Evolutionary conservation across 2,113 vertebrate species (phyloP), one percentile per base, ranked within the genome.

Genomic region (Triplophysa dalaica): DNA sequence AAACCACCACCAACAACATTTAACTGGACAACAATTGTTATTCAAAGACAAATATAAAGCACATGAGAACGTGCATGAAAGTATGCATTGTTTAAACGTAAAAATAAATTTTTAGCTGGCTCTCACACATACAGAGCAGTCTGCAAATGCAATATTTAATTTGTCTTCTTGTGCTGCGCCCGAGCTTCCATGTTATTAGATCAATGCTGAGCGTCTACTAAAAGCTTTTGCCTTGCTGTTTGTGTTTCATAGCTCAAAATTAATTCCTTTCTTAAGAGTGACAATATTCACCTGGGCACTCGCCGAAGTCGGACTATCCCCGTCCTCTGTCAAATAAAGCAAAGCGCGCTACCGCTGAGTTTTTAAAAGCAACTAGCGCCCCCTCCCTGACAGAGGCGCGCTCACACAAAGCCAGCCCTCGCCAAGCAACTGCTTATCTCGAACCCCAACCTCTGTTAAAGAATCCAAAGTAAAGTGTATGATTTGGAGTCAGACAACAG

Each of bases 281-380:
- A 70, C 33, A 43, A 61, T 62, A 75, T 87, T 78, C 82, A 87
- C 82, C 86, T 84, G 83, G 38, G 70, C 52, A 75, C 45, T 72
- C 77, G n/a, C 50, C 22, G 17, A 75, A 80, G 75, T 79, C 64
- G 62, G 29, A 82, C 65, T 75, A 54, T 81, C 64, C 69, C 60
- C 21, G 66, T 80, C 78, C 43, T 77, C 26, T 13, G 63, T 66
- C 65, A 79, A 82, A 73, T 84, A 72, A 82, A 82, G n/a, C 24
- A 22, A 56, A 43, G 58, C 65, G 79, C 48, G 58, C 56, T 14
- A 64, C 67, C 10, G 58, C 38, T 38, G 22, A 48, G 72, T 80
- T 82, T 86, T 79, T 82, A 67, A 83, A 83, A 79, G 84, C 61
- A 72, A 84, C 61, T 84, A 86, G 85, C 87, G 87, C 87, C 87